Conservation (phyloP, 2,113 vertebrate species). For the Xyrauchen texanus region DNA sequence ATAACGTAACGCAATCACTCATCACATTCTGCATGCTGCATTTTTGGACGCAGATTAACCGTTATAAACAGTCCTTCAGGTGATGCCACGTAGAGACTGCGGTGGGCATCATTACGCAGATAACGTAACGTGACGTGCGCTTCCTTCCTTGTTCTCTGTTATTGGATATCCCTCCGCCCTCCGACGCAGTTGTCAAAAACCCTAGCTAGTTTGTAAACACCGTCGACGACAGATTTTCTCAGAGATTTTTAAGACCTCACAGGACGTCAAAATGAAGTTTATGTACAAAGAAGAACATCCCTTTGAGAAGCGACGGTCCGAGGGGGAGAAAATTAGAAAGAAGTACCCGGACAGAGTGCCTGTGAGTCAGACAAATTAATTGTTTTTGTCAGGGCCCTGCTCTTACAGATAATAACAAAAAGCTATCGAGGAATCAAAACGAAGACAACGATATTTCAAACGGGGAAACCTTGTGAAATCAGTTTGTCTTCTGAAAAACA, state of each 20-base stretch:
- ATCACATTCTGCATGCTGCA: background rate
- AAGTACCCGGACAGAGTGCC: slow-evolving; percentile 94
- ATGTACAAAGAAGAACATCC: slow-evolving; percentile 92
- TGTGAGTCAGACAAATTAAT: slow-evolving; percentile 73
- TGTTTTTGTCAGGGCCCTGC: slow-evolving; percentile 26
- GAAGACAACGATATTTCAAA: background rate
- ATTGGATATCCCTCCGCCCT: slow-evolving; percentile 39
- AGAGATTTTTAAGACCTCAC: background rate
- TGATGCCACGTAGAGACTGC: background rate
- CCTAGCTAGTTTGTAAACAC: slow-evolving; percentile 44
- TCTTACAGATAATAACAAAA: background rate
- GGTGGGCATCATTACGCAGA: background rate
- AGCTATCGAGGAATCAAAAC: background rate
- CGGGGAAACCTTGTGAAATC: background rate
- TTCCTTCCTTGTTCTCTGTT: slow-evolving; percentile 34
- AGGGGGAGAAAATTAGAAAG: slow-evolving; percentile 93
- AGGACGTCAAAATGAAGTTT: slow-evolving; percentile 82
- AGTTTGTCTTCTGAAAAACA: background rate
- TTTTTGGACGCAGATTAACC: no score
- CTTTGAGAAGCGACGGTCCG: slow-evolving; percentile 90
- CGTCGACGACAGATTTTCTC: background rate
- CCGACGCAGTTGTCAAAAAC: slow-evolving; percentile 31
- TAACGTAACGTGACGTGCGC: background rate
- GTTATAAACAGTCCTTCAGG: background rate
- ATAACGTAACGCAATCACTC: no score